Evolutionary conservation across 2,797 vertebrate genomes (phyloP).

Genomic region (Tauraco hartlaubi): DNA sequence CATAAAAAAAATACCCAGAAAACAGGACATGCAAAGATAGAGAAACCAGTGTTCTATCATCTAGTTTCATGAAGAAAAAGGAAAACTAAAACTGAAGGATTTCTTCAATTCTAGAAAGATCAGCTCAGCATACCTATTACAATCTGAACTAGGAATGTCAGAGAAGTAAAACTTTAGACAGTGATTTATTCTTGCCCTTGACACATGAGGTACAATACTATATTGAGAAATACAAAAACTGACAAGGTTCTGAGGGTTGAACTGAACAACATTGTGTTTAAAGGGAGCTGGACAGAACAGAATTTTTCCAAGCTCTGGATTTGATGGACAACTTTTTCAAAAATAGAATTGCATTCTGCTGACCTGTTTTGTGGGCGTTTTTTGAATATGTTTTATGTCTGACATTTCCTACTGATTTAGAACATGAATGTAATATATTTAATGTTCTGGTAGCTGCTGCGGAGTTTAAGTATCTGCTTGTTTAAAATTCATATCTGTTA

Average conservation of each 20-base stretch:
- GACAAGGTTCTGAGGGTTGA: neutral
- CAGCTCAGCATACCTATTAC: neutral
- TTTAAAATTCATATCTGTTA: neutral
- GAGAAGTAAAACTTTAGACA: neutral
- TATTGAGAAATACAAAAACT: neutral
- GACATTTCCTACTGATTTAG: neutral
- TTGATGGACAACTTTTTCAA: neutral
- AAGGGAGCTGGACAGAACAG: neutral
- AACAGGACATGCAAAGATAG: neutral
- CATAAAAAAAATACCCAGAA: neutral
- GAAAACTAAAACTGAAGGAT: neutral
- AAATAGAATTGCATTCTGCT: neutral
- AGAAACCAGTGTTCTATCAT: neutral
- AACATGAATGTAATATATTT: neutral
- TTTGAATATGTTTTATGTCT: neutral
- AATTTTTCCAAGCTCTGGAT: neutral
- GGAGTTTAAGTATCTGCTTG: neutral
- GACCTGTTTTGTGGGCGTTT: neutral
- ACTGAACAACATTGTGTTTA: neutral
- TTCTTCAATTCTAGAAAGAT: neutral
- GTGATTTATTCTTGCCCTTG: constrained; percentile 22
- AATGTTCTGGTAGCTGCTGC: neutral
- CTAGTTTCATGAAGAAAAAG: neutral
- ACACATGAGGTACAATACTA: neutral
- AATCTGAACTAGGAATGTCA: neutral